Evolutionary conservation across 2,113 vertebrate species (phyloP), one percentile per base, ranked within the genome.

Genomic region (Sylvicapra grimmia): DNA sequence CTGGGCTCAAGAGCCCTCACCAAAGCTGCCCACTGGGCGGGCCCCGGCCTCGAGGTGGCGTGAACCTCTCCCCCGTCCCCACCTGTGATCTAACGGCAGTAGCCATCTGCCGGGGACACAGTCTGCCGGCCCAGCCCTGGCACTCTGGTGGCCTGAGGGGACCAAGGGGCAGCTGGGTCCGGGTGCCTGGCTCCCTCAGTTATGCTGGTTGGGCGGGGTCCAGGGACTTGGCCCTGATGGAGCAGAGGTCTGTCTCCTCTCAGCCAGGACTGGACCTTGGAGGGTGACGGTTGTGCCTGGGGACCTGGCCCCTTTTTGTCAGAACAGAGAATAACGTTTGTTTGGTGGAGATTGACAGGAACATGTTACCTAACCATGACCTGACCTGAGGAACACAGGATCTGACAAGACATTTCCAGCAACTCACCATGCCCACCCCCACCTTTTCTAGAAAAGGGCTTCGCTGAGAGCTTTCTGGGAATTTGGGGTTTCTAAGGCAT

Each of bases 401-500:
- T 25, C 72, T 44, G 36, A 75, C 72, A 40, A 75, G 72, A 44
- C 36, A 44, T 40, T 44, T 13, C 19, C 36, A 40, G 36, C 21
- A 75, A 40, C 72, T 75, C 68, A 75, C n/a, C 2, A 40, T 0
- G 11, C 68, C 36, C 10, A 33, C 72, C 21, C 72, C 40, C 36
- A 25, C 36, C 72, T 75, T 75, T 75, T 36, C 72, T 75, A 25
- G 72, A 75, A 75, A 14, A 75, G 19, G 3, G n/a, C 5, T 44
- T 75, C 0, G 0, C 68, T 0, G 21, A 75, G n/a, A 75, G 19
- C 36, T 75, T 40, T 40, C 11, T 0, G 3, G 36, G 5, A 40
- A 40, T 75, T 40, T 40, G 21, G 19, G 36, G n/a, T 75, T 75
- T 75, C 21, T 25, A 44, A 75, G 11, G 72, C 72, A 7, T 13